phyloP scores from a whole-genome alignment of 2,888 invertebrate species.

The Erebia ligea region DNA sequence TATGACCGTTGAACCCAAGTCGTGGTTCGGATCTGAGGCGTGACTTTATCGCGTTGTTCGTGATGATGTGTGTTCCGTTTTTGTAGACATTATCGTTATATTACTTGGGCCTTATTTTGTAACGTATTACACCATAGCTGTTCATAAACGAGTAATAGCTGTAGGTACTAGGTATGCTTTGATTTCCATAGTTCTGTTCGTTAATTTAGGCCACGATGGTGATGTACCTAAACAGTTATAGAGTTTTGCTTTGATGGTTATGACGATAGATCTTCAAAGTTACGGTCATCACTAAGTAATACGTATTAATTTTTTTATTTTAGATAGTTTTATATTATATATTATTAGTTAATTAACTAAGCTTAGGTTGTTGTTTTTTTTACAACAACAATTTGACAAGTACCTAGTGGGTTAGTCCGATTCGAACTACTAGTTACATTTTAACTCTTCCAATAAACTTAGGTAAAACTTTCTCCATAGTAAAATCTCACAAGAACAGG shows the following conservation, averaged over 20 bases:
- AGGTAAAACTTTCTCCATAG: slow-evolving; percentile 20
- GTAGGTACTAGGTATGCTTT: neutral
- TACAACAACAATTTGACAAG: too few relatives aligned
- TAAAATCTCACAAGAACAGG: slow-evolving; percentile 29
- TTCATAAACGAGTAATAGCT: neutral
- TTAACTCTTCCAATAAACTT: slow-evolving; percentile 2
- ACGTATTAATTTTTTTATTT: too few relatives aligned
- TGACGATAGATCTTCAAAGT: neutral
- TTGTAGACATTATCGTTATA: slow-evolving; percentile 32
- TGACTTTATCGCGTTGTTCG: slow-evolving; percentile 50
- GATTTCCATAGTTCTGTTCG: slow-evolving; percentile 8
- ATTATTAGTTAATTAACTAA: too few relatives aligned
- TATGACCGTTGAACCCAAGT: slow-evolving; percentile 55
- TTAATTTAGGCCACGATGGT: neutral
- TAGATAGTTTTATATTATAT: too few relatives aligned
- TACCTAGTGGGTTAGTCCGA: too few relatives aligned
- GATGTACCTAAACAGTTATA: neutral
- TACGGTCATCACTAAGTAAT: too few relatives aligned
- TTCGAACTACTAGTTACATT: neutral
- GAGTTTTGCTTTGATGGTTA: neutral
- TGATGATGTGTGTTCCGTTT: slow-evolving; percentile 44
- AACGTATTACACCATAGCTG: slow-evolving; percentile 9
- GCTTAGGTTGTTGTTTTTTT: too few relatives aligned
- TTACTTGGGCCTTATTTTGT: slow-evolving; percentile 5
- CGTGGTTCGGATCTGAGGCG: slow-evolving; percentile 42